These are phyloP conservation scores for Symphodus melops DNA, from an alignment of 2,113 vertebrate species.

Conservation along the genomic window DNA sequence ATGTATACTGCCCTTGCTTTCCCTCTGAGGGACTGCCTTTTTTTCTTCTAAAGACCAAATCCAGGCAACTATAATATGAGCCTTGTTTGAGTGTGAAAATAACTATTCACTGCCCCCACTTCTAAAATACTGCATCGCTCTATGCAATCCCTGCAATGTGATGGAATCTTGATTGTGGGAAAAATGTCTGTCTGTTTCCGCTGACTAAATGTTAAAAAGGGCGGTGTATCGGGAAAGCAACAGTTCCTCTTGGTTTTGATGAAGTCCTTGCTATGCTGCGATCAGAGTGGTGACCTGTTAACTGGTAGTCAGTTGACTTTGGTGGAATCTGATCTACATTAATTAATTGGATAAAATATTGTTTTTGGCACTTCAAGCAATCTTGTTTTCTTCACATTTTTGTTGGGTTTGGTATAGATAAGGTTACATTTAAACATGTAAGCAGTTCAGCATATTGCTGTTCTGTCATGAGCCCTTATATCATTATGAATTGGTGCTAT, in stretches of 20 bases:
- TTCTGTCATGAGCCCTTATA: too few species aligned
- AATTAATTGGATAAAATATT: slow-evolving; percentile 14
- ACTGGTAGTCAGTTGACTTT: slow-evolving; percentile 12
- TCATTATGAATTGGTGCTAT: too few species aligned
- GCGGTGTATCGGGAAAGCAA: slow-evolving; percentile 13
- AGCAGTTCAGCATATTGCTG: too few species aligned
- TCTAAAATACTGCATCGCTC: not conserved
- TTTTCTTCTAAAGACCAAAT: not conserved
- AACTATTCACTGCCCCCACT: not conserved
- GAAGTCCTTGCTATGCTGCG: not conserved
- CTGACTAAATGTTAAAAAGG: slow-evolving; percentile 20
- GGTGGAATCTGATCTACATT: slow-evolving; percentile 7
- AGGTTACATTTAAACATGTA: not conserved
- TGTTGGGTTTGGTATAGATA: slow-evolving; percentile 6
- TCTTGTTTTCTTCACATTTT: slow-evolving; percentile 19
- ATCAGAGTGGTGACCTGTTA: slow-evolving; percentile 13
- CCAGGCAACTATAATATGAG: slow-evolving; percentile 10
- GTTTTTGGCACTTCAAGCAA: not conserved
- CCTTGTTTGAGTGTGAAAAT: not conserved
- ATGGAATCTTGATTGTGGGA: slow-evolving; percentile 32
- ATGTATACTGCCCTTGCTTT: not conserved
- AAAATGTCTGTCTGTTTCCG: slow-evolving; percentile 28
- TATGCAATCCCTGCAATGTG: not conserved
- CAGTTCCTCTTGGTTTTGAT: slow-evolving; percentile 26
- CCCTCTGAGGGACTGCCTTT: not conserved